phyloP scores from a whole-genome alignment of 2,113 vertebrate genomes.

The Odobenus rosmarus region DNA sequence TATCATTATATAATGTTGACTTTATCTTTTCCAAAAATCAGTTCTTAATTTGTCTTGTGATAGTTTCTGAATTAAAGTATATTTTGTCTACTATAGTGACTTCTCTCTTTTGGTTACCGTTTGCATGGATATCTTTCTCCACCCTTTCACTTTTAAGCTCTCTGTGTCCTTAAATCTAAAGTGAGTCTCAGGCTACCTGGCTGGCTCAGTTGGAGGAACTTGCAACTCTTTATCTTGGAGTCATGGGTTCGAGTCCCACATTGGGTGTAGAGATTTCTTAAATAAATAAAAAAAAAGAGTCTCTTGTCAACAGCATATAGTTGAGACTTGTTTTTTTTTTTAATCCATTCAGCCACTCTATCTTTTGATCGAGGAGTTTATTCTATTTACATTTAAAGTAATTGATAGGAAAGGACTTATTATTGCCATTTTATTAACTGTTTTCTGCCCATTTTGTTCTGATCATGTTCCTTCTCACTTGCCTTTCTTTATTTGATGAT shows the following conservation, averaged over 20 bases:
- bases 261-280: background rate
- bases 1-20: background rate
- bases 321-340: background rate
- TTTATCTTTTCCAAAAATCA: background rate
- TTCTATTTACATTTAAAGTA: background rate
- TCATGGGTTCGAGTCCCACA: background rate
- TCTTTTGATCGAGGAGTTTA: background rate
- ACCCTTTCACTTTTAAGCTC: background rate
- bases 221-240: background rate
- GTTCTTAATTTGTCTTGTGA: background rate
- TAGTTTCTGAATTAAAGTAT: background rate
- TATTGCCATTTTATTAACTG: background rate
- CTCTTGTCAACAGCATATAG: background rate
- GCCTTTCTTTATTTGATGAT: background rate
- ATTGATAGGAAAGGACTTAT: background rate
- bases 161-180: background rate
- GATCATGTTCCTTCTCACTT: background rate
- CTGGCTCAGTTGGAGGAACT: background rate
- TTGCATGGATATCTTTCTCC: background rate
- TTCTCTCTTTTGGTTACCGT: background rate
- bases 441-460: background rate
- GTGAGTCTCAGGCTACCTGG: background rate
- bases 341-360: background rate
- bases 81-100: background rate
- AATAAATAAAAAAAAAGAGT: background rate